A percentile compares a stretch with the other conserved stretches of the same genome.
Conservation (phyloP, 2,797 vertebrate genomes). For the Smutsia temminckii region DNA sequence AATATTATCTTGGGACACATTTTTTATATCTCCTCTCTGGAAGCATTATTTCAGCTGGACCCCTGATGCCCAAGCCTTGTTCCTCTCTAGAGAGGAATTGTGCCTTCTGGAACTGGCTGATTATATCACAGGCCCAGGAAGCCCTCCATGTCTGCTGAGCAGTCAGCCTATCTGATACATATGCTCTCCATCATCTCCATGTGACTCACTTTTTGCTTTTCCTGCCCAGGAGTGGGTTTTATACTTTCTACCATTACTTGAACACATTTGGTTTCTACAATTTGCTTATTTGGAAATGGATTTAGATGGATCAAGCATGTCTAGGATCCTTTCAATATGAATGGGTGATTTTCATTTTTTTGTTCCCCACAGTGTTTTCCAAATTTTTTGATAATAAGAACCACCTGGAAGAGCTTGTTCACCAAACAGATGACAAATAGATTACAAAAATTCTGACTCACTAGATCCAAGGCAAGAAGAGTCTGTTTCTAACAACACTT, state of each 20-base stretch:
- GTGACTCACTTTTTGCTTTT: background rate
- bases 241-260: background rate
- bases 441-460: background rate
- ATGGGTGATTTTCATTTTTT: background rate
- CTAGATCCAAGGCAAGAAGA: background rate
- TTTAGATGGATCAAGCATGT: background rate
- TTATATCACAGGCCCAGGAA: background rate
- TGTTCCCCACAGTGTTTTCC: background rate
- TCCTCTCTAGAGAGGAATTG: background rate
- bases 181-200: background rate
- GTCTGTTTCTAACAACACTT: background rate
- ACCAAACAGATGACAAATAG: background rate
- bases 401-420: background rate
- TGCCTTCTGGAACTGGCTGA: background rate
- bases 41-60: constrained; percentile 9
- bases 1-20: constrained; percentile 17
- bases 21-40: background rate
- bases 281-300: background rate
- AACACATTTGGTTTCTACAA: background rate
- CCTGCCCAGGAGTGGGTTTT: background rate
- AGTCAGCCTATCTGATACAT: background rate
- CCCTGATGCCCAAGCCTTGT: background rate
- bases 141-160: background rate
- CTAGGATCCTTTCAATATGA: background rate
- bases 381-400: background rate